Evolutionary conservation across 92 coral and sea anemone species (phyloP).

Genomic region (Ricordea florida): DNA sequence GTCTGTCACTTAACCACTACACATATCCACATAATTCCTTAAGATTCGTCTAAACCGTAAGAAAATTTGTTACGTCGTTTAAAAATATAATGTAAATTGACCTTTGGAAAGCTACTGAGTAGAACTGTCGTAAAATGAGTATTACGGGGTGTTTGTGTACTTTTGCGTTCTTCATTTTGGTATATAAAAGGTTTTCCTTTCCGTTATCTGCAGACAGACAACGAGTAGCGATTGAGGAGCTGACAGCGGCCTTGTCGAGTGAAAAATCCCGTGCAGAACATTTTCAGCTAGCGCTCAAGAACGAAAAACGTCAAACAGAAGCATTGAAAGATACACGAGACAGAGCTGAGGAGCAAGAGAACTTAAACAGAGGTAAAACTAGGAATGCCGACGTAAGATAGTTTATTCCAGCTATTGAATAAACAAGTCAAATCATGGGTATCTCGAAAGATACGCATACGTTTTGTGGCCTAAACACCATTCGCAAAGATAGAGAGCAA

Average conservation of each 20-base stretch:
- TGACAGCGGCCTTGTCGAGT: conserved; percentile 66
- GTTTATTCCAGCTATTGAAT: not conserved
- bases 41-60: too few relatives aligned
- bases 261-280: conserved; percentile 56
- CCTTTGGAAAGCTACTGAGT: too few relatives aligned
- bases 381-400: not conserved
- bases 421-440: too few relatives aligned
- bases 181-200: not conserved
- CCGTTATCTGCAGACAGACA: conserved; percentile 61
- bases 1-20: too few relatives aligned
- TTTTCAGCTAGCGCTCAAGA: conserved; percentile 51
- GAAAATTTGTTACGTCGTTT: too few relatives aligned
- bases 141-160: too few relatives aligned
- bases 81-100: too few relatives aligned
- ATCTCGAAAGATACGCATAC: too few relatives aligned
- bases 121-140: too few relatives aligned
- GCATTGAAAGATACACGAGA: conserved; percentile 50
- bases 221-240: conserved; percentile 66
- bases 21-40: too few relatives aligned
- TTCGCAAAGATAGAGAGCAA: too few relatives aligned
- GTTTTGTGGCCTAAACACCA: too few relatives aligned
- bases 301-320: conserved; percentile 68
- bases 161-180: not conserved
- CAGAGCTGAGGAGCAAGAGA: conserved; percentile 60
- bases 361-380: conserved; percentile 67